Base-by-base conservation (phyloP, 2,888 invertebrate genomes). In the Slavum lentiscoides region DNA sequence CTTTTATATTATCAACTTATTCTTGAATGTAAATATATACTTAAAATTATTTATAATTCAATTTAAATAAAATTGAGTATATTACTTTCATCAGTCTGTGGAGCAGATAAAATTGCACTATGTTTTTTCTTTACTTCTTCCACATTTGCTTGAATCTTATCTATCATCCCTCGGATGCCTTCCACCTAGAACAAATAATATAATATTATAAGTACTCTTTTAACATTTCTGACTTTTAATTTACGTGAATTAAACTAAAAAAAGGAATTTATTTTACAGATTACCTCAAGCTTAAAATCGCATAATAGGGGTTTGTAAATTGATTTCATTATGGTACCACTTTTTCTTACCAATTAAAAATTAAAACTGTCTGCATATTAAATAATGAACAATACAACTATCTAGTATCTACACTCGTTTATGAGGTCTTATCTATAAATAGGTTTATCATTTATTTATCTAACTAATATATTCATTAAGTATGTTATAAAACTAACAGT, bases 111-210 rank as follows among this genome's bases (percentile, higher is more conserved):
- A 87, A 99, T 99, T 89, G 97, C 95, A 89, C 98, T 98, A 90
- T 99, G 99, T 91, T 98, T 98, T 91, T 97, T 98, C 92, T 99
- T 99, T 83, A 99, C 98, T 88, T 98, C 98, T 87, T 99, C 98
- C 84, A 99, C 99, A 91, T 98, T 98, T 86, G 94, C 93, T 88
- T 98, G 97, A 87, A 99, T 98, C 90, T 96, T 96, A 89, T 99
- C 98, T 90, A 99, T 98, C 95, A 98, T 98, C 89, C 96, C 97
- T 86, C 98, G 93, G 88, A 99, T 98, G 90, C 99, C 98, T 89
- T 99, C 98, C 89, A 98, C 98, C 95, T 96, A 87, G 70, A 87
- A 88, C 85, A 82, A 37, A 53, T 58, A 66, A 59, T 17, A 61
- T 30, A 30, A 30, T 59, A 70, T 49, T 61, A 2, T 37, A 53